Evolutionary conservation across 2,797 vertebrate species (phyloP).

Genomic region (Craterocephalus amniculus): DNA sequence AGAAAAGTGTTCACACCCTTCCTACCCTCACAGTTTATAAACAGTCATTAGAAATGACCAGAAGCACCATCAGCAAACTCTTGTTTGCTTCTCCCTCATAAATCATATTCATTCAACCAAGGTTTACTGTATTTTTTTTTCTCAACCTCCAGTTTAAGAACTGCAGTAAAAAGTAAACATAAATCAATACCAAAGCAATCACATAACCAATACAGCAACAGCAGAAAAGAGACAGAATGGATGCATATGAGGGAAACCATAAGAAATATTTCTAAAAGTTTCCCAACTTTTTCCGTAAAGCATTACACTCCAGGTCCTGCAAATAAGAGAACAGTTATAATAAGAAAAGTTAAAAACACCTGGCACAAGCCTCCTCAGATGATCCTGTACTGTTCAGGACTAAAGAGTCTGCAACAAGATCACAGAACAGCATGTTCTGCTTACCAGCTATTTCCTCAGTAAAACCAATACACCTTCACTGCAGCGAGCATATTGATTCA

Average conservation of each 20-base stretch:
- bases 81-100: background rate
- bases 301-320: background rate
- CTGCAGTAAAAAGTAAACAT: background rate
- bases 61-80: background rate
- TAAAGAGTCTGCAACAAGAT: slow-evolving; percentile 8
- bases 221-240: background rate
- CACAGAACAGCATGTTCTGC: slow-evolving; percentile 10
- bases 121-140: background rate
- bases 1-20: background rate
- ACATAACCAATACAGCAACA: slow-evolving; percentile 3
- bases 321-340: no score
- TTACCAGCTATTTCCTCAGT: slow-evolving; percentile 5
- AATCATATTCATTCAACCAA: background rate
- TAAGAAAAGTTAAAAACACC: no score
- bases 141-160: background rate
- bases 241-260: background rate
- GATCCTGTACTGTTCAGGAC: background rate
- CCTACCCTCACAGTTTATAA: background rate
- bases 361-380: background rate
- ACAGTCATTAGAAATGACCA: background rate
- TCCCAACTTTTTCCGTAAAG: slow-evolving; percentile 1
- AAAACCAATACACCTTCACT: background rate
- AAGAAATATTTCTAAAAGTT: background rate
- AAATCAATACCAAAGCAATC: slow-evolving; percentile 25
- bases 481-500: background rate